These are phyloP conservation scores for Galeopterus variegatus DNA, from an alignment of 2,113 vertebrate genomes.

Conservation along the genomic window DNA sequence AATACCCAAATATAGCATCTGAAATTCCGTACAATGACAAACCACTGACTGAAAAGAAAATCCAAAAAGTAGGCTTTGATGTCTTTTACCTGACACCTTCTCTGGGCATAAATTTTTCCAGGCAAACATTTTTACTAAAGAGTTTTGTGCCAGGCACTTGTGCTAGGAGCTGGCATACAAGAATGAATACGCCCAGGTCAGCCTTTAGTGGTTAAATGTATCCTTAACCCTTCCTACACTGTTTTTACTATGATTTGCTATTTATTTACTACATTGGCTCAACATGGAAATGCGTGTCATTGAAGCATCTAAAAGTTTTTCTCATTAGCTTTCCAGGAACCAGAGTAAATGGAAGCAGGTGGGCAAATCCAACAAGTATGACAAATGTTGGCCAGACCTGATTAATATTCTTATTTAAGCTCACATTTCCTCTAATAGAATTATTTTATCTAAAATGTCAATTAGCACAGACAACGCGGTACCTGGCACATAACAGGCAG, in stretches of 20 bases:
- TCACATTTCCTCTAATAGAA: constrained; percentile 21
- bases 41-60: constrained; percentile 18
- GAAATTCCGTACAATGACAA: constrained; percentile 67
- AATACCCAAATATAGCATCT: constrained; percentile 63
- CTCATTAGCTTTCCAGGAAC: constrained; percentile 51
- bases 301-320: constrained; percentile 51
- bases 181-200: neutral
- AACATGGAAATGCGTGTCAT: neutral
- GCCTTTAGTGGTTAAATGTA: neutral
- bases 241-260: constrained; percentile 2
- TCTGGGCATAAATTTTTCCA: neutral
- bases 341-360: constrained; percentile 29
- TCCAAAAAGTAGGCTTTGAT: neutral
- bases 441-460: constrained; percentile 54
- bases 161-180: neutral
- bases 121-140: neutral
- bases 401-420: constrained; percentile 35
- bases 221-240: neutral
- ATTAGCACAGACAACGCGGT: neutral
- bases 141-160: neutral
- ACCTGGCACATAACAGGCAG: neutral
- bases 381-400: constrained; percentile 1
- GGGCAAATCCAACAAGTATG: neutral
- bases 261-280: constrained; percentile 7
- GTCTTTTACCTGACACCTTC: neutral